These are phyloP conservation scores for Bufo bufo DNA, from an alignment of 2,113 vertebrate genomes.

Conservation along the genomic window DNA sequence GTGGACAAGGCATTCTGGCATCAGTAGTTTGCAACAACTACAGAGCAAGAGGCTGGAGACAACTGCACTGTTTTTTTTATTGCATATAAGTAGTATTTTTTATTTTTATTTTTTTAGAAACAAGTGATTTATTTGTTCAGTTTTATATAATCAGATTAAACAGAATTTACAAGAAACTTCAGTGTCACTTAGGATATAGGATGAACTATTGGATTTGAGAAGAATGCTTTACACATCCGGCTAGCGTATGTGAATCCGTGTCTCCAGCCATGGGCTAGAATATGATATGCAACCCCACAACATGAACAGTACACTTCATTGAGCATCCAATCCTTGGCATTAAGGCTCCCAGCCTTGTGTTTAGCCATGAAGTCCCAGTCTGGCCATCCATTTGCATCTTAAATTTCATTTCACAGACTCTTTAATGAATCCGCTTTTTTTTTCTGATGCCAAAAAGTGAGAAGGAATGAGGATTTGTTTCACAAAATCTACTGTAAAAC, in stretches of 20 bases:
- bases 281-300: conserved; percentile 45
- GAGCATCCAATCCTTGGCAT: conserved; percentile 51
- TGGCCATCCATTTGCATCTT: conserved; percentile 51
- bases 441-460: conserved; percentile 36
- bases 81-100: neutral
- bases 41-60: neutral
- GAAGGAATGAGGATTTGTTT: conserved; percentile 46
- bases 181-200: conserved; percentile 25
- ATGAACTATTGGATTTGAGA: conserved; percentile 49
- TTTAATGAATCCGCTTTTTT: conserved; percentile 38
- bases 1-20: too few relatives aligned
- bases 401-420: conserved; percentile 51
- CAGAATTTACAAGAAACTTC: conserved; percentile 1
- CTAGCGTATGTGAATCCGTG: conserved; percentile 38
- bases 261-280: conserved; percentile 39
- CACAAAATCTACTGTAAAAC: conserved; percentile 42
- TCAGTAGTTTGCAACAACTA: neutral
- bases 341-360: conserved; percentile 45
- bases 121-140: neutral
- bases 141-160: neutral
- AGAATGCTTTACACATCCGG: conserved; percentile 47
- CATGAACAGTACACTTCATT: conserved; percentile 55
- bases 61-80: neutral
- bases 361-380: conserved; percentile 28
- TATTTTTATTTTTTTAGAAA: neutral